Evolutionary conservation across 1,140 invertebrate species (phyloP), one percentile per base, ranked within the genome.

Genomic region (Sitobion miscanthi): DNA sequence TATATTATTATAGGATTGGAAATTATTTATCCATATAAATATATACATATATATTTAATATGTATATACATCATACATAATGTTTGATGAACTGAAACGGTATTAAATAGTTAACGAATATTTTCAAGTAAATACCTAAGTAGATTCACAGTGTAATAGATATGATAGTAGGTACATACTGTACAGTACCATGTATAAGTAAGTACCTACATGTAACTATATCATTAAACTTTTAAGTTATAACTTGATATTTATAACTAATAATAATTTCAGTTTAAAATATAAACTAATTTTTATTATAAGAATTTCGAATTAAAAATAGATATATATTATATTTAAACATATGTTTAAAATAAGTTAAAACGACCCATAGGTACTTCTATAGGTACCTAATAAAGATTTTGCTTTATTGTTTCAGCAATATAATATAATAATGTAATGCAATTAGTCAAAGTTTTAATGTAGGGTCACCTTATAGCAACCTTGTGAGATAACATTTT

Each of bases 401-500:
- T 54, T 1, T 7, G 0, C 21, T 82, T 82, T 82, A 38, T 54
- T 54, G 30, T 35, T 35, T 35, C 5, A 35, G n/a, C 14, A 17
- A 14, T 35, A 17, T 82, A 0, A 8, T 47, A 47, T 47, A 47
- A 47, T n/a, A 52, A 17, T 17, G 5, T 8, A 77, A 52, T 69
- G 62, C 49, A 91, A 91, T 77, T 77, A 91, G 47, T 91, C 42
- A 77, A 90, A n/a, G 14, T 42, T 90, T 25, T 69, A 52, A 47
- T 47, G 38, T 69, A 42, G 21, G 5, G 45, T 47, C 6, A 47
- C 9, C 45, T 47, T 47, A 47, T 20, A 17, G 25, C 45, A 54
- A 92, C 90, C 69, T 92, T 42, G 45, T 8, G 8, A 23, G 90
- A 92, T 92, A 92, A 92, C 90, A 83, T 52, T 92, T 52, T 69